These are phyloP conservation scores for Ptychodera flava DNA, from an alignment of 35 echinoderm and acorn worm species.

Conservation along the genomic window DNA sequence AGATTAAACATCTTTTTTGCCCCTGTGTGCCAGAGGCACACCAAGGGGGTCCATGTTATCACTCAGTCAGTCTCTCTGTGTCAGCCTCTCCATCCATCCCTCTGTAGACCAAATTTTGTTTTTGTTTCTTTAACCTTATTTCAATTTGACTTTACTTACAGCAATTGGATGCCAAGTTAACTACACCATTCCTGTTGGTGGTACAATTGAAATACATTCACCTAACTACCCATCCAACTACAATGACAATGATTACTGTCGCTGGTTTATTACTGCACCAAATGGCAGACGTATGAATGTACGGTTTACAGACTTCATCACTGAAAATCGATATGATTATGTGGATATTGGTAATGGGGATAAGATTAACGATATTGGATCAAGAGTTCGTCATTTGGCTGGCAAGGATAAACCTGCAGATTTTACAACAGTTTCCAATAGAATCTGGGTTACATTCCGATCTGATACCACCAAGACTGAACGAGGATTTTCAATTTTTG, in stretches of 20 bases:
- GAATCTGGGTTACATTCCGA: constrained; percentile 61
- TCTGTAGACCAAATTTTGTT: too few species aligned
- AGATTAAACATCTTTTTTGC: too few species aligned
- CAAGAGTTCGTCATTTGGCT: constrained; percentile 32
- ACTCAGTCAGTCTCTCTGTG: too few species aligned
- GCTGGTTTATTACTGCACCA: constrained; percentile 79
- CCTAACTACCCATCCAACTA: constrained; percentile 91
- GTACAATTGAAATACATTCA: constrained; percentile 53
- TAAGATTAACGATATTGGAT: constrained; percentile 35
- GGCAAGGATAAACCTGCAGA: constrained; percentile 36
- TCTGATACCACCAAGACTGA: constrained; percentile 80
- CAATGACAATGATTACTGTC: constrained; percentile 74
- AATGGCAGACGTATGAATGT: constrained; percentile 28
- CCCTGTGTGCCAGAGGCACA: too few species aligned
- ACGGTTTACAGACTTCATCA: constrained; percentile 58
- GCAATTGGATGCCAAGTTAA: constrained; percentile 79
- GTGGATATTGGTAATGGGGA: constrained; percentile 56
- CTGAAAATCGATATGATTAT: constrained; percentile 65
- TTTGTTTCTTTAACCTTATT: too few species aligned
- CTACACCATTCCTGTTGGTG: constrained; percentile 57
- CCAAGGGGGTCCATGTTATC: too few species aligned
- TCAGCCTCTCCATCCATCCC: too few species aligned
- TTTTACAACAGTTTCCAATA: constrained; percentile 62
- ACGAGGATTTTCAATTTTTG: constrained; percentile 47
- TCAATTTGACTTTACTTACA: constrained; percentile 5